Evolutionary conservation across 1,140 invertebrate genomes (phyloP).

Genomic region (Drosophila subobscura): DNA sequence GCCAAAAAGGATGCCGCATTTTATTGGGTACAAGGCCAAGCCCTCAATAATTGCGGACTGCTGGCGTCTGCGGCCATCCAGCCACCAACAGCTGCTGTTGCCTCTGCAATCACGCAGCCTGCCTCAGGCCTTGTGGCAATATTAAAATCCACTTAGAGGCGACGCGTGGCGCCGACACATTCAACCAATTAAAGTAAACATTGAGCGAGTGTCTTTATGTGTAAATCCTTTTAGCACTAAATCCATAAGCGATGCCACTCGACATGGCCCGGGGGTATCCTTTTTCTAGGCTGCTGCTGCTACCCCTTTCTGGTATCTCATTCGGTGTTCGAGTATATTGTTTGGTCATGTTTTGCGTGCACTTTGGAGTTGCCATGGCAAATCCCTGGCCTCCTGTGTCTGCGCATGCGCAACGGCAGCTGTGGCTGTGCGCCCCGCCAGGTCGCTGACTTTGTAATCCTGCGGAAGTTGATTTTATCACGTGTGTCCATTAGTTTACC

Average conservation of each 20-base stretch:
- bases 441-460: slow-evolving; percentile 68
- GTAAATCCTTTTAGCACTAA: slow-evolving; percentile 72
- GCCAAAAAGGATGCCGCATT: slow-evolving; percentile 45
- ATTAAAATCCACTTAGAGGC: slow-evolving; percentile 72
- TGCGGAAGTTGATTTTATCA: slow-evolving; percentile 78
- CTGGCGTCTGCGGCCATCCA: slow-evolving; percentile 41
- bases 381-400: slow-evolving; percentile 55
- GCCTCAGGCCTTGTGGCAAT: slow-evolving; percentile 17
- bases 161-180: slow-evolving; percentile 55
- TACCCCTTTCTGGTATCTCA: slow-evolving; percentile 4
- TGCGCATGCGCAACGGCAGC: slow-evolving; percentile 75
- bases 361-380: slow-evolving; percentile 58
- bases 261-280: slow-evolving; percentile 32
- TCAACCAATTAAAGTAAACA: slow-evolving; percentile 73
- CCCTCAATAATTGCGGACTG: slow-evolving; percentile 55
- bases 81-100: slow-evolving; percentile 43
- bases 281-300: slow-evolving; percentile 33
- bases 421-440: slow-evolving; percentile 40
- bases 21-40: slow-evolving; percentile 43
- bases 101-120: slow-evolving; percentile 42
- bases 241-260: slow-evolving; percentile 5
- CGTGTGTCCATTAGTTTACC: slow-evolving; percentile 69
- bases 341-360: slow-evolving; percentile 20
- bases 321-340: slow-evolving; percentile 7
- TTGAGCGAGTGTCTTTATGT: slow-evolving; percentile 19